These are phyloP conservation scores for Lutjanus erythropterus DNA, from an alignment of 2,113 vertebrate genomes.

Conservation along the genomic window DNA sequence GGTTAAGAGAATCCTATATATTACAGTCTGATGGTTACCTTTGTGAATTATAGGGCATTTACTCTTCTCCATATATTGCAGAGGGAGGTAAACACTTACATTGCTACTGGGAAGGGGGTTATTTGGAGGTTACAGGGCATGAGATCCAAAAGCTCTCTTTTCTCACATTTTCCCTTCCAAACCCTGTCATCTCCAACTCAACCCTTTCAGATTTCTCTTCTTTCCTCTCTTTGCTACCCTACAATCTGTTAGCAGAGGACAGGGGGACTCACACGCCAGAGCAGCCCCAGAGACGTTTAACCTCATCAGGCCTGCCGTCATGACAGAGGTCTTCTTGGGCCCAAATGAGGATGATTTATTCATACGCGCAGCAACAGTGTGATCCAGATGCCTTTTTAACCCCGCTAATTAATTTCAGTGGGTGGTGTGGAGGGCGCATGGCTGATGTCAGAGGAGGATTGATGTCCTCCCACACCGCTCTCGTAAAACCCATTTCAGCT, in stretches of 20 bases:
- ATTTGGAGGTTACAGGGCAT: slow-evolving; percentile 38
- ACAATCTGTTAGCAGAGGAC: slow-evolving; percentile 22
- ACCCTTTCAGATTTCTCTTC: background rate
- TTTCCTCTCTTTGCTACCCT: background rate
- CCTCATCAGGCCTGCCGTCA: slow-evolving; percentile 54
- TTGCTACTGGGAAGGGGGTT: slow-evolving; percentile 24
- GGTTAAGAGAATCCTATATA: background rate
- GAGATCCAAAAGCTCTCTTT: slow-evolving; percentile 12
- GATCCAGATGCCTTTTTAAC: slow-evolving; percentile 67
- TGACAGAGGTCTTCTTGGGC: slow-evolving; percentile 58
- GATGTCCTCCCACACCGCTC: slow-evolving; percentile 46
- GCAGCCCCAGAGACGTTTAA: slow-evolving; percentile 49
- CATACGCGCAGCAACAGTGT: slow-evolving; percentile 55
- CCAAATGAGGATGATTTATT: slow-evolving; percentile 71
- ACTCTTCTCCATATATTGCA: slow-evolving; percentile 3
- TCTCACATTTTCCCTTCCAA: slow-evolving; percentile 9
- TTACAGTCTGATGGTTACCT: slow-evolving; percentile 24
- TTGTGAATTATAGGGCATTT: slow-evolving; percentile 14
- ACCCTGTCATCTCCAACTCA: slow-evolving; percentile 29
- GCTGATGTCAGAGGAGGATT: slow-evolving; percentile 61
- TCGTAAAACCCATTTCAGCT: background rate
- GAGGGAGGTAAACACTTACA: slow-evolving; percentile 44
- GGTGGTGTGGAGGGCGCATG: slow-evolving; percentile 39
- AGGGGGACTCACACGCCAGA: slow-evolving; percentile 5
- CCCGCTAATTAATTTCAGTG: slow-evolving; percentile 73